Conservation (phyloP, 2,888 invertebrate species). For the Drosophila phalerata region DNA sequence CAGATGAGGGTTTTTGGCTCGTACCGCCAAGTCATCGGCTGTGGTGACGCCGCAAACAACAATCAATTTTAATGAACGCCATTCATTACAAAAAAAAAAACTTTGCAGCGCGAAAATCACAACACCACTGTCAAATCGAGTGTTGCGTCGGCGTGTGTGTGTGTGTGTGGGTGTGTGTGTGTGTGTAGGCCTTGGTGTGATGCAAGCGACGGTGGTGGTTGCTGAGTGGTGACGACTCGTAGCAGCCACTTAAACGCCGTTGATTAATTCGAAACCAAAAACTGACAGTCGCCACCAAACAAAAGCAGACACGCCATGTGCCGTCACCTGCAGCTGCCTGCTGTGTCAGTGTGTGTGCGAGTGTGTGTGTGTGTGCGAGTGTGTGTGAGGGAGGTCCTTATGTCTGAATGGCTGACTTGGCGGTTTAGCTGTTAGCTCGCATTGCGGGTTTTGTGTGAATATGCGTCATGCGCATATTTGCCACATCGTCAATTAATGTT, state of each 20-base stretch:
- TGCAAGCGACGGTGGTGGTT: conserved; percentile 10
- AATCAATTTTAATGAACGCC: conserved; percentile 80
- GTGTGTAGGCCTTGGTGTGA: conserved; percentile 7
- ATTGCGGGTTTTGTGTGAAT: conserved; percentile 37
- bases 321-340: conserved; percentile 53
- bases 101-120: conserved; percentile 64
- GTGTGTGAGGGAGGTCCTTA: conserved; percentile 51
- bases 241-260: conserved; percentile 73
- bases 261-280: conserved; percentile 80
- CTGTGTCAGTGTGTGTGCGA: conserved; percentile 8
- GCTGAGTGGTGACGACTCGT: conserved; percentile 51
- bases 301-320: conserved; percentile 55
- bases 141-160: not conserved
- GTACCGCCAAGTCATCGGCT: conserved; percentile 71
- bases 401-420: conserved; percentile 57
- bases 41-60: conserved; percentile 69
- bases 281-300: conserved; percentile 72
- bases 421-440: conserved; percentile 50
- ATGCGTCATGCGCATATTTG: conserved; percentile 55
- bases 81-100: conserved; percentile 77
- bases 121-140: conserved; percentile 11
- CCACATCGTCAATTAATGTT: conserved; percentile 68
- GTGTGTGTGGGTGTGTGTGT: not conserved
- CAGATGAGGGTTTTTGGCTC: conserved; percentile 1
- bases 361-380: conserved; percentile 18